Evolutionary conservation across 2,113 vertebrate species (phyloP).

Genomic region (Aleadryas rufinucha): DNA sequence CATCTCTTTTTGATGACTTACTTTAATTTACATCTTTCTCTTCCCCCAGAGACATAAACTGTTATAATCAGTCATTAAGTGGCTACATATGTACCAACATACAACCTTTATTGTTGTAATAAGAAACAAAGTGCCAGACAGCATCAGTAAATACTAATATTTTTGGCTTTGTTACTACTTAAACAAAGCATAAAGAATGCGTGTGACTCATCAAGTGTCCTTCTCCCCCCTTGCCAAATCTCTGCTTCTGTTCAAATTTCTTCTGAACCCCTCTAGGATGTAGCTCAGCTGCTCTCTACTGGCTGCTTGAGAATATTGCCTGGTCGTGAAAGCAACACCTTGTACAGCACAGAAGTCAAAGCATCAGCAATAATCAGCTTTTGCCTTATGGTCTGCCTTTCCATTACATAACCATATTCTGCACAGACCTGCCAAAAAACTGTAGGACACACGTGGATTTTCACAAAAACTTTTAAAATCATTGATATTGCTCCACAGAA

Average conservation of each 20-base stretch:
- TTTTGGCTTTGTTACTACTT: conserved; percentile 48
- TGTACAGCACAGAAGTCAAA: not conserved
- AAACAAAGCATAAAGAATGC: conserved; percentile 43
- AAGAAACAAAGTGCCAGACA: conserved; percentile 39
- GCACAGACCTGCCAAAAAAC: not conserved
- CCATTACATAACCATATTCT: not conserved
- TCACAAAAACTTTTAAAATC: not conserved
- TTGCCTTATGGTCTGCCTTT: not conserved
- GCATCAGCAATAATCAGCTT: not conserved
- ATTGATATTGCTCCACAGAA: not conserved
- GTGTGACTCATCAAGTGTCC: conserved; percentile 15
- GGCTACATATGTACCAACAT: conserved; percentile 18
- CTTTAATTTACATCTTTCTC: conserved; percentile 54
- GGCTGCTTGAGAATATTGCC: conserved; percentile 21
- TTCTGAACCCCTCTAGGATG: not conserved
- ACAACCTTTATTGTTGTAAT: not conserved
- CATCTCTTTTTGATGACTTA: conserved; percentile 49
- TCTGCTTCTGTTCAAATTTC: not conserved
- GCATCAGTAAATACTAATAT: conserved; percentile 46
- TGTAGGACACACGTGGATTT: accelerated
- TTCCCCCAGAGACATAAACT: conserved; percentile 29
- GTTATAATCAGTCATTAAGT: conserved; percentile 45
- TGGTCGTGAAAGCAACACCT: not conserved
- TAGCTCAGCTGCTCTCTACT: conserved; percentile 78
- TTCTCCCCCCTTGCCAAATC: not conserved